A percentile compares a stretch with the other conserved stretches of the same genome.
phyloP scores from a whole-genome alignment of 2,113 vertebrate species.

The Silurus asotus region DNA sequence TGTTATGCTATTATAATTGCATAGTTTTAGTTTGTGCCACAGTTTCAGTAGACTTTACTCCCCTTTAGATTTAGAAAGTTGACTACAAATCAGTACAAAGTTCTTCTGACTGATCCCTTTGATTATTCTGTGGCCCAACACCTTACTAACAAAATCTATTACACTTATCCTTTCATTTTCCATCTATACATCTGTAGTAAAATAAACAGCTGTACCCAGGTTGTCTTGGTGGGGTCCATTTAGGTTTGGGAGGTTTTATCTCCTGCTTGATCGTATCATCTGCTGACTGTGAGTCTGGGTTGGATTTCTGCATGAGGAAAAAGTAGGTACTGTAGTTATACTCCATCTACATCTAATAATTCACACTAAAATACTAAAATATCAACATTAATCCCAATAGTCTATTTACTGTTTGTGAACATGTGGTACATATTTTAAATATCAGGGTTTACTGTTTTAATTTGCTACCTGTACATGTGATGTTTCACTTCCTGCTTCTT shows the following conservation, averaged over 20 bases:
- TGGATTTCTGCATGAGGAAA: slow-evolving; percentile 52
- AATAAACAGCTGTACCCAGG: slow-evolving; percentile 62
- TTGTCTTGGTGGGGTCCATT: slow-evolving; percentile 69
- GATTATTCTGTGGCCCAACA: not conserved
- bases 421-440: not conserved
- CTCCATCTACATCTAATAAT: not conserved
- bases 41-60: not conserved
- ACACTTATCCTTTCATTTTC: not conserved
- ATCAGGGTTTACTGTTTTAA: not conserved
- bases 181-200: not conserved
- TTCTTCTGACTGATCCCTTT: not conserved
- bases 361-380: not conserved
- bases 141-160: not conserved
- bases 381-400: not conserved
- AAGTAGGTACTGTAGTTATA: not conserved
- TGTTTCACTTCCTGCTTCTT: slow-evolving; percentile 29
- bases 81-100: not conserved
- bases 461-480: slow-evolving; percentile 52
- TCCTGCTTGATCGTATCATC: slow-evolving; percentile 48
- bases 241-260: slow-evolving; percentile 57
- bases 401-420: slow-evolving; percentile 1
- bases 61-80: not conserved
- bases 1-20: not conserved
- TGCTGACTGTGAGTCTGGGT: slow-evolving; percentile 45
- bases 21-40: not conserved